These are phyloP conservation scores for Luperina nickerlii DNA, from an alignment of 2,888 invertebrate genomes.

Conservation along the genomic window DNA sequence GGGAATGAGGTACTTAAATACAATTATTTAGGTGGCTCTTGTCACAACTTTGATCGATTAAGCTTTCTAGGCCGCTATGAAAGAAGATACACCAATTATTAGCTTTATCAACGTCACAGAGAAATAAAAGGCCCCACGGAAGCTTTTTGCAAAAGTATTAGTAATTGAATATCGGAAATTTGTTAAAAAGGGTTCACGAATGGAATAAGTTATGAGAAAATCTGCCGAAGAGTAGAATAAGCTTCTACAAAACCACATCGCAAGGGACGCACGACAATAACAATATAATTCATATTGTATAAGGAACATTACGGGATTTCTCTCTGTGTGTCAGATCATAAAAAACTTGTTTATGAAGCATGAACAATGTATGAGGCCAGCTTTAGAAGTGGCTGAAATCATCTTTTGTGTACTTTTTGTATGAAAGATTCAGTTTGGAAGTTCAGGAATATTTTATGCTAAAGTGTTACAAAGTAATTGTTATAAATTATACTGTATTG, in stretches of 20 bases:
- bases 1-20: background rate
- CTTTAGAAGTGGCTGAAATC: slow-evolving; percentile 23
- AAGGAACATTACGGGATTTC: slow-evolving; percentile 34
- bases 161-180: slow-evolving; percentile 55
- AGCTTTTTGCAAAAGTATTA: slow-evolving; percentile 31
- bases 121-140: slow-evolving; percentile 2
- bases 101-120: background rate
- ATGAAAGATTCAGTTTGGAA: slow-evolving; percentile 1
- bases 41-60: background rate
- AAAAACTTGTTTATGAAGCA: slow-evolving; percentile 55
- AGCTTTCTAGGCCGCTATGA: background rate
- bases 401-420: slow-evolving; percentile 19
- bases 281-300: slow-evolving; percentile 48
- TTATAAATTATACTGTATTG: background rate
- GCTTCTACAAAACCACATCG: slow-evolving; percentile 21
- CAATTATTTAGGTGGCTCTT: background rate
- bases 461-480: background rate
- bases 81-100: slow-evolving; percentile 17
- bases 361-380: slow-evolving; percentile 30
- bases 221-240: slow-evolving; percentile 58
- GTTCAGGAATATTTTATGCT: background rate
- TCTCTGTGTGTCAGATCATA: slow-evolving; percentile 46
- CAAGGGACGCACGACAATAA: slow-evolving; percentile 25
- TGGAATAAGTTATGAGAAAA: slow-evolving; percentile 47
- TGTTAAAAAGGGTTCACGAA: slow-evolving; percentile 37